Conservation (phyloP, 2,888 invertebrate genomes). For the Urechis unicinctus region DNA sequence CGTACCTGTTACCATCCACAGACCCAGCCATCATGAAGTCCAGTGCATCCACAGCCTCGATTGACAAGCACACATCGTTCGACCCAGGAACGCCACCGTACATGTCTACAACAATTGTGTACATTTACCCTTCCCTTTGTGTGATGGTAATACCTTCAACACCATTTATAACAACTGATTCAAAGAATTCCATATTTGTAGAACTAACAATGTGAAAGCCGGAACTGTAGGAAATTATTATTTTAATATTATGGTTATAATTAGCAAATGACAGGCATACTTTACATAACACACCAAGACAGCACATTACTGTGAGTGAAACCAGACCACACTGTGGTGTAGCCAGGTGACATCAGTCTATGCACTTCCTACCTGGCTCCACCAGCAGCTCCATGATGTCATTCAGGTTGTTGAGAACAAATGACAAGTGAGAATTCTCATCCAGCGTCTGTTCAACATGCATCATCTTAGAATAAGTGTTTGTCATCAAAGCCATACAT, state of each 20-base stretch:
- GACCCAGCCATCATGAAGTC: constrained; percentile 44
- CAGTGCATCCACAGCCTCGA: constrained; percentile 42
- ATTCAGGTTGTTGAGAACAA: constrained; percentile 44
- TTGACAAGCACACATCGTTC: constrained; percentile 29
- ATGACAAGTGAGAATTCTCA: constrained; percentile 47
- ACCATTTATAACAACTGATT: too few relatives aligned
- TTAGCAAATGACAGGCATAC: background rate
- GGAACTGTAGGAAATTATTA: too few relatives aligned
- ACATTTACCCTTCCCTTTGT: background rate
- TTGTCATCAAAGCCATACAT: too few relatives aligned
- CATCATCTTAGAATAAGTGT: background rate
- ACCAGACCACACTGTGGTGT: too few relatives aligned
- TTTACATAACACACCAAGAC: background rate
- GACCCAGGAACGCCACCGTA: constrained; percentile 13
- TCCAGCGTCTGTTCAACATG: constrained; percentile 38
- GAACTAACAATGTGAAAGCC: too few relatives aligned
- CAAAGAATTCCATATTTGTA: too few relatives aligned
- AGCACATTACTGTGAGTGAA: too few relatives aligned
- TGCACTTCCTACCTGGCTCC: constrained; percentile 40
- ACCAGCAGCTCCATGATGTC: constrained; percentile 46
- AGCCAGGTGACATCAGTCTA: too few relatives aligned
- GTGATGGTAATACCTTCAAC: too few relatives aligned
- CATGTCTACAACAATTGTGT: constrained; percentile 10
- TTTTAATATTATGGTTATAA: too few relatives aligned
- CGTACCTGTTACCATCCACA: constrained; percentile 35